phyloP scores from a whole-genome alignment of 2,113 vertebrate species.

The Epinephelus moara region DNA sequence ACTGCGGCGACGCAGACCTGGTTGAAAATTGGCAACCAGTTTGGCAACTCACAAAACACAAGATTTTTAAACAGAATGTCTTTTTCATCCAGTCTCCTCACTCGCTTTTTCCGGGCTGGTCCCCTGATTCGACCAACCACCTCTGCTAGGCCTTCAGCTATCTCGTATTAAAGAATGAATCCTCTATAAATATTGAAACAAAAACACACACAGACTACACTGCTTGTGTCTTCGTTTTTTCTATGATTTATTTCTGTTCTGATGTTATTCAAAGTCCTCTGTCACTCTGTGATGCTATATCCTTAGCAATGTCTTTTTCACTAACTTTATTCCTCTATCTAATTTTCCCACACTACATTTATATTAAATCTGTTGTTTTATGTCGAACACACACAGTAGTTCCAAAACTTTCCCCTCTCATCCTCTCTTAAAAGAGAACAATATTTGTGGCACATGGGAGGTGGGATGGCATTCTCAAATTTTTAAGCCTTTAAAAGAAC shows the following conservation, averaged over 20 bases:
- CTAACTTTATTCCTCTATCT: constrained; percentile 1
- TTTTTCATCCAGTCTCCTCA: constrained; percentile 17
- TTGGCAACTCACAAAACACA: background rate
- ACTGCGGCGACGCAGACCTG: no score
- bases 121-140: background rate
- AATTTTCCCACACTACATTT: background rate
- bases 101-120: background rate
- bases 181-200: background rate
- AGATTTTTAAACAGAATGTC: background rate
- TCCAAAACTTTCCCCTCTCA: constrained; percentile 7
- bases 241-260: constrained; percentile 15
- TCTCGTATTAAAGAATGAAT: constrained; percentile 10
- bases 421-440: constrained; percentile 42
- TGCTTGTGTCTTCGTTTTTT: background rate
- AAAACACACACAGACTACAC: background rate
- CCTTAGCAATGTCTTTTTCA: background rate
- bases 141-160: constrained; percentile 11
- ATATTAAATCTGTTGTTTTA: constrained; percentile 28
- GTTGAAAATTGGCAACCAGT: no score
- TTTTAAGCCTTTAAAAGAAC: constrained; percentile 38
- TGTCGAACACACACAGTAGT: constrained; percentile 11
- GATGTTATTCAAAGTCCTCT: background rate
- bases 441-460: constrained; percentile 38
- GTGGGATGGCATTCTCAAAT: constrained; percentile 41
- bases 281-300: background rate